Evolutionary conservation across 2,888 invertebrate genomes (phyloP), one percentile per base, ranked within the genome.

Genomic region (Opisthograptis luteolata): DNA sequence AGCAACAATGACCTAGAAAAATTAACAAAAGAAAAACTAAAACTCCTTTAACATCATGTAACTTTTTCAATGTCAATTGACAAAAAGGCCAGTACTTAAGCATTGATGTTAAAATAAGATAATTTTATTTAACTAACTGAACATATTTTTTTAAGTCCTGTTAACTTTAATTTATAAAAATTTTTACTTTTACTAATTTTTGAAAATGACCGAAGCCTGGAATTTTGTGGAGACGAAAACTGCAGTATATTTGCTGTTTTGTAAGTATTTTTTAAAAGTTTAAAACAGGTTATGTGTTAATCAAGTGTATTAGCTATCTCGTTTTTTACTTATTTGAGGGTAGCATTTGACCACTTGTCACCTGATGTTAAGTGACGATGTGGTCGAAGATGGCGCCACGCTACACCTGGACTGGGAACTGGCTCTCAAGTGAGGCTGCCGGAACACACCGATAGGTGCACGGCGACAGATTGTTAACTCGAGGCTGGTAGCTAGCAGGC

Each of bases 121-220:
- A 49, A 40, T 15, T n/a, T n/a, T 31, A 47, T 43, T 37, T 48
- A 52, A 47, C 30, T 48, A 36, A 42, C 62, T n/a, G 37, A n/a
- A 53, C 62, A 60, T 68, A 55, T 58, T 49, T 40, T 27, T 53
- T 44, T 54, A 43, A 49, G 46, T 57, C 57, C 57, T 49, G 57
- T 60, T 32, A 24, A 17, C 37, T 30, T 32, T 35, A 44, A 28
- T 1, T 34, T 51, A 20, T 37, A 22, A 46, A 32, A 36, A 15
- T 27, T n/a, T n/a, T n/a, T n/a, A n/a, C n/a, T n/a, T 19, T 31
- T 12, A 36, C 14, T 31, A 42, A 36, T 3, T 39, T 25, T 19
- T 25, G 34, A 47, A 45, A 43, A 52, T 52, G 45, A 2, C 43
- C 13, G 3, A 32, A 27, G n/a, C 31, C n/a, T 27, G 17, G 9